phyloP scores from a whole-genome alignment of 2,113 vertebrate species.

The Eublepharis macularius region DNA sequence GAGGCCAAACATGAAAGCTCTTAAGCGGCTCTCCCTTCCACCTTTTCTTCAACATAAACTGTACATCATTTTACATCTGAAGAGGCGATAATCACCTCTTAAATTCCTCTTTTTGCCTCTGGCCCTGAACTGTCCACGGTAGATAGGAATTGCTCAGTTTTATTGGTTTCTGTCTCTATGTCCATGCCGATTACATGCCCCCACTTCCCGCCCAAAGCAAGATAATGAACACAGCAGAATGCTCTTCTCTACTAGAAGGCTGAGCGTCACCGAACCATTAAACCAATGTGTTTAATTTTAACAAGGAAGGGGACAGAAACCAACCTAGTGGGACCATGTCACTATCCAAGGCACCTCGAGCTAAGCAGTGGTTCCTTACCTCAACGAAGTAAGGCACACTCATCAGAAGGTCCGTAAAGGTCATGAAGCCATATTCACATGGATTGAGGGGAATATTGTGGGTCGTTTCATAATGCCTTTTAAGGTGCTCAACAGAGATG shows the following conservation, averaged over 20 bases:
- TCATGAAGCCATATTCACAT: slow-evolving; percentile 97
- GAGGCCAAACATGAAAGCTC: too few species aligned
- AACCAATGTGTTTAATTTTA: too few species aligned
- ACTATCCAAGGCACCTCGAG: not conserved
- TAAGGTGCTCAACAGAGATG: slow-evolving; percentile 83
- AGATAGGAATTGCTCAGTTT: accelerated
- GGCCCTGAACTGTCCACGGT: not conserved
- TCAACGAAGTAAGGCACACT: slow-evolving; percentile 94
- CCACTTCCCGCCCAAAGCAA: too few species aligned
- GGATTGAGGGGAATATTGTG: slow-evolving; percentile 85
- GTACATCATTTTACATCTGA: too few species aligned
- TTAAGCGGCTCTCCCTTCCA: too few species aligned
- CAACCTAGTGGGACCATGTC: not conserved
- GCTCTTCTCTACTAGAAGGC: too few species aligned
- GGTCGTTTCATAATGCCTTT: slow-evolving; percentile 76
- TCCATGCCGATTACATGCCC: too few species aligned
- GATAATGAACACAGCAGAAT: too few species aligned
- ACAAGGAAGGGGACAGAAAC: not conserved
- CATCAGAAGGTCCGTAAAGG: slow-evolving; percentile 90
- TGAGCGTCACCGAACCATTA: too few species aligned
- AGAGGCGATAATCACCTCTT: too few species aligned
- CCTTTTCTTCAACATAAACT: too few species aligned
- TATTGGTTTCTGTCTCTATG: not conserved
- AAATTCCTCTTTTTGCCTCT: not conserved
- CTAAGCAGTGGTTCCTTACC: slow-evolving; percentile 69